Conservation (phyloP, 2,113 vertebrate species). For the Engystomops pustulosus region DNA sequence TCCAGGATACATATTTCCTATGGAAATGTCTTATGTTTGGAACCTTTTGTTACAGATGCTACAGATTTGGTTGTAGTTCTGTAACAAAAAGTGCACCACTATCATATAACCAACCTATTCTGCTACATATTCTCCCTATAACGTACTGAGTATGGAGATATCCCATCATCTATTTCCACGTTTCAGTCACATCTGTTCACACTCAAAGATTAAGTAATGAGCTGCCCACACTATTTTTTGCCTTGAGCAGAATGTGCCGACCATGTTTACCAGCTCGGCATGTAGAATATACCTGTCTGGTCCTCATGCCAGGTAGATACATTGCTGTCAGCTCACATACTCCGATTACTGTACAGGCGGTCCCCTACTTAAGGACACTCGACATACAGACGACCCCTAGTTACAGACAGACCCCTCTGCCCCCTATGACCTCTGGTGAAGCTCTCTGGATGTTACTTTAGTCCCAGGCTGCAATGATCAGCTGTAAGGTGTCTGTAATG, state of each 20-base stretch:
- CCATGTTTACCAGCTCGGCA: neutral
- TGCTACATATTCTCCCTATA: neutral
- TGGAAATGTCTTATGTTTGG: neutral
- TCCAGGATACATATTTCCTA: neutral
- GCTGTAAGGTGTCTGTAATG: too few species aligned
- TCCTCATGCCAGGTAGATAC: neutral
- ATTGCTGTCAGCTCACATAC: neutral
- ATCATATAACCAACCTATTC: neutral
- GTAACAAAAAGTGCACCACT: neutral
- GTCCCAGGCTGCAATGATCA: too few species aligned
- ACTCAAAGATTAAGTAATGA: conserved; percentile 36
- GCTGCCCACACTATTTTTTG: conserved; percentile 10
- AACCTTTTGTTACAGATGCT: neutral
- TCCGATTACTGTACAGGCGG: neutral
- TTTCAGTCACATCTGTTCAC: conserved; percentile 32
- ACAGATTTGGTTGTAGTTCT: neutral
- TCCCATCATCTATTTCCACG: neutral
- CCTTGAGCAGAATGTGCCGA: neutral
- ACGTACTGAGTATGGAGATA: neutral
- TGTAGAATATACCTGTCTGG: neutral
- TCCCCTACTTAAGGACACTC: too few species aligned
- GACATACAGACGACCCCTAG: too few species aligned
- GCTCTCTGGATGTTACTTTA: too few species aligned
- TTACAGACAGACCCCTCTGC: too few species aligned
- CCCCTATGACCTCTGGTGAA: too few species aligned